Conservation (phyloP, 2,888 invertebrate genomes). For the Luffia ferchaultella region DNA sequence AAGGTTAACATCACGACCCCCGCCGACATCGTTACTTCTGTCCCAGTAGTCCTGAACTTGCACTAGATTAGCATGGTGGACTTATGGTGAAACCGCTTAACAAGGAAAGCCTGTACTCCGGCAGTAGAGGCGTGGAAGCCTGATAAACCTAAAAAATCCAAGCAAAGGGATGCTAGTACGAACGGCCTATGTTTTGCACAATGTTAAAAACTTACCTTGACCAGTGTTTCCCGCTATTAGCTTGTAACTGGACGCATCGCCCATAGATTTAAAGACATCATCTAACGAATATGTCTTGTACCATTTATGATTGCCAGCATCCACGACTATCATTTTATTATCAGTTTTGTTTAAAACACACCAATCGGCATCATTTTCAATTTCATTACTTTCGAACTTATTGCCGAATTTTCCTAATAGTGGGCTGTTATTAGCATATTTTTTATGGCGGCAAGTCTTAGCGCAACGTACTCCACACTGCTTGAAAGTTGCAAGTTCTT, state of each 20-base stretch:
- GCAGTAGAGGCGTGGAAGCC: too few species aligned
- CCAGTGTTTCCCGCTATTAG: constrained; percentile 78
- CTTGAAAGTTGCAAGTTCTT: constrained; percentile 39
- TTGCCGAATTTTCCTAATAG: constrained; percentile 2
- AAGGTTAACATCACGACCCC: too few species aligned
- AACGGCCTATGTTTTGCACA: too few species aligned
- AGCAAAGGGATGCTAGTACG: too few species aligned
- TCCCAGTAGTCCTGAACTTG: background rate
- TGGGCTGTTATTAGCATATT: constrained; percentile 1
- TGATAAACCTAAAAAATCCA: too few species aligned
- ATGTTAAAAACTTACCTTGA: too few species aligned
- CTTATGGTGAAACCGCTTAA: too few species aligned
- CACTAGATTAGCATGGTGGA: constrained; percentile 2
- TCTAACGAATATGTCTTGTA: constrained; percentile 50
- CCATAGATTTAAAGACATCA: constrained; percentile 52
- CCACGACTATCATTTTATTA: constrained; percentile 57
- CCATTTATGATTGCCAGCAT: constrained; percentile 47
- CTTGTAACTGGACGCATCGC: constrained; percentile 43
- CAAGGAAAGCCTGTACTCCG: too few species aligned
- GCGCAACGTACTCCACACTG: constrained; percentile 30
- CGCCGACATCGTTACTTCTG: background rate
- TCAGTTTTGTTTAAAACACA: constrained; percentile 29
- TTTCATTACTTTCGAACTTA: background rate
- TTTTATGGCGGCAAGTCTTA: constrained; percentile 26
- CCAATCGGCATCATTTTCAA: too few species aligned